Evolutionary conservation across 1,140 invertebrate species (phyloP), one percentile per base, ranked within the genome.

Genomic region (Wiebesia pumilae): DNA sequence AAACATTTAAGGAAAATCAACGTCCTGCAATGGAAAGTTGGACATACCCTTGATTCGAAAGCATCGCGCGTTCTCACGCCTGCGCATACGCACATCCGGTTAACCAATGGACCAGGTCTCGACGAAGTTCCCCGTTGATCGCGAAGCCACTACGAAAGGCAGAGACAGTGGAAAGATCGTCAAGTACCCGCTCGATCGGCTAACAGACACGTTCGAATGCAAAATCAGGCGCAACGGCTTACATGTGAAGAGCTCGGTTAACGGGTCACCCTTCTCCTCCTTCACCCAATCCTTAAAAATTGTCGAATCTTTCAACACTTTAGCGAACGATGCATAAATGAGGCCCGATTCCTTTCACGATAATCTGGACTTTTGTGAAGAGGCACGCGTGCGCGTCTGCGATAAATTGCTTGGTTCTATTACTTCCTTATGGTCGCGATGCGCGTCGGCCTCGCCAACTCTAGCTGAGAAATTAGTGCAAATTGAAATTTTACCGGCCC

Each of bases 301-400:
- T 73, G 78, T 85, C 78, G 58, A 85, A 85, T 69, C 71, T 71
- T 35, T 86, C 69, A 71, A 83, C 82, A 83, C 77, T 67, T 62
- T 47, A 65, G 67, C 33, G 35, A 73, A 4, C 35, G 69, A 73
- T 40, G 69, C 35, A 73, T 73, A 73, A 65, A n/a, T 16, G 69
- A 73, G 40, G 40, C 21, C 69, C 47, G 65, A 27, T 33, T 19
- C 67, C 69, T 58, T 83, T 73, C 43, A 65, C 82, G 35, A 40
- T 47, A 71, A 43, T 40, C 12, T 3, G 51, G 14, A 27, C 30
- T 10, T 62, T 58, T 33, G 43, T 12, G 43, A 47, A 12, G 12
- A 47, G 43, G 43, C 12, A 12, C 43, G 43, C 43, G 43, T 7
- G 58, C 79, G 38, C 58, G 62, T 1, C 62, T 33, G n/a, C 65